Base-by-base conservation (phyloP, 2,888 invertebrate species). In the Ormyrus pomaceus region DNA sequence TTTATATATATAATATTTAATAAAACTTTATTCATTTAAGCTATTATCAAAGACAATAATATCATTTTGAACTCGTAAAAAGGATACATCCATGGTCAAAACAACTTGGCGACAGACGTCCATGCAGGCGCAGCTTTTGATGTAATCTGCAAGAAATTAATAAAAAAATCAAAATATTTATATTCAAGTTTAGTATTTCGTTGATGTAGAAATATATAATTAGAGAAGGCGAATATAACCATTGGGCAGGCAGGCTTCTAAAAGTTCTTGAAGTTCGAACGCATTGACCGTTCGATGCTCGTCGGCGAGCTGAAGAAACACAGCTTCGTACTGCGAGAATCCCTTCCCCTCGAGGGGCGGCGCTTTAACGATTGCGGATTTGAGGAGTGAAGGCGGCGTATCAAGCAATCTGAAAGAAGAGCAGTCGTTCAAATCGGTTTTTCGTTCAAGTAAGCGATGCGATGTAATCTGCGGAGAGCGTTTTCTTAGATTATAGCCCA, bases 71-170 rank as follows among this genome's bases (percentile, higher is more conserved):
- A 48, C 6, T 10, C 3, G 8, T 48, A 6, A 56, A 83, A 91
- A 91, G 94, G 95, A 95, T 95, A 96, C 96, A 92, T 97, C 97
- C 92, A 97, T 93, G 7, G 97, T 95, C 1, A 97, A 92, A 34
- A 98, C 95, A 8, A 97, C 96, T 91, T 97, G 97, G 80, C 97
- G 93, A 87, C 98, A 98, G 1, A 98, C 97, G 90, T 97, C 97
- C 85, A 97, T 94, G 13, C 96, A 96, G 0, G 97, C 97, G 90
- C 97, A 97, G 86, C 97, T 97, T 88, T 97, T 98, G 84, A 98
- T 97, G 86, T 97, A 98, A 91, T 98, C 97, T 93, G 88, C 11
- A 91, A 82, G 62, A 70, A 71, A 50, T n/a, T 3, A 59, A 68
- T 6, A 13, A 62, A 53, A 58, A 66, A 6, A 66, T 55, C n/a